phyloP scores from a whole-genome alignment of 2,113 vertebrate species.

The Lota lota region DNA sequence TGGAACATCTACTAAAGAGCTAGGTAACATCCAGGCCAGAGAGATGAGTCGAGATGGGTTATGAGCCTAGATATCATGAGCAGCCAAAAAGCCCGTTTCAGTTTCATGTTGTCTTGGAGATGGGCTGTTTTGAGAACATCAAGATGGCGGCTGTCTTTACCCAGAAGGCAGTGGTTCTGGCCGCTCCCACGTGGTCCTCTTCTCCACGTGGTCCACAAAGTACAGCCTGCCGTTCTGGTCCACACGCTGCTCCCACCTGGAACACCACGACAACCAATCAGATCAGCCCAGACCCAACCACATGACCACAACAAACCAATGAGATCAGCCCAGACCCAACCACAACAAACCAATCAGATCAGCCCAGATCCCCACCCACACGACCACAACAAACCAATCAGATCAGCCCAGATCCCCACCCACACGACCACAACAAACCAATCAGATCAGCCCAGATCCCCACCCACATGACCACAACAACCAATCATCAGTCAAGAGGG shows the following conservation, averaged over 20 bases:
- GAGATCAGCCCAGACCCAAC: too few relatives aligned
- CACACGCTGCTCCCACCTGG: slow-evolving; percentile 95
- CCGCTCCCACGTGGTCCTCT: slow-evolving; percentile 96
- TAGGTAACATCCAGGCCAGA: too few relatives aligned
- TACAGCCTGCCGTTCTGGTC: slow-evolving; percentile 91
- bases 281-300: background rate
- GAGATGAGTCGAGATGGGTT: too few relatives aligned
- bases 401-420: background rate
- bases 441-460: slow-evolving; percentile 54
- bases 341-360: background rate
- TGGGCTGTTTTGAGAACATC: too few relatives aligned
- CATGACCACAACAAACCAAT: slow-evolving; percentile 59
- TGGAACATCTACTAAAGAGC: too few relatives aligned
- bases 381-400: slow-evolving; percentile 59
- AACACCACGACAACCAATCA: slow-evolving; percentile 33
- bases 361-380: background rate
- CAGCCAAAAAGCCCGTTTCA: too few relatives aligned
- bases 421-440: slow-evolving; percentile 24
- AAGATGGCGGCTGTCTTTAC: slow-evolving; percentile 61
- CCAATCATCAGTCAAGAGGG: slow-evolving; percentile 86
- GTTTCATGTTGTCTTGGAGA: too few relatives aligned
- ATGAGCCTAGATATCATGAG: too few relatives aligned
- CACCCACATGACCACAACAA: background rate
- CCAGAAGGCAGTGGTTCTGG: slow-evolving; percentile 92
- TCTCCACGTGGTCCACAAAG: slow-evolving; percentile 96